These are phyloP conservation scores for Syritta pipiens DNA, from an alignment of 2,888 invertebrate species.

Conservation along the genomic window DNA sequence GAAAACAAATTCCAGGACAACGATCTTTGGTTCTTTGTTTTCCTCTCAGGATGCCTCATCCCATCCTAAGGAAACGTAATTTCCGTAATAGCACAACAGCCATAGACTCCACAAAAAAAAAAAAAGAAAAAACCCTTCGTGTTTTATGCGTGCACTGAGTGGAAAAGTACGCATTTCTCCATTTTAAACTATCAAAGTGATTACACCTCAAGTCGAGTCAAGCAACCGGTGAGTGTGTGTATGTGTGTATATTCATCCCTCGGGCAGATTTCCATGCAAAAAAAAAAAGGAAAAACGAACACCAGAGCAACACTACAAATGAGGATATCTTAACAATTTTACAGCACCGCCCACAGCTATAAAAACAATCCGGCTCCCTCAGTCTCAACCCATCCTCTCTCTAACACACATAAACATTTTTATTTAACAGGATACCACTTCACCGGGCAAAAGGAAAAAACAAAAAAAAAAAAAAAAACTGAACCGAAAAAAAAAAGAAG, in stretches of 20 bases:
- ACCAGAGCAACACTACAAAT: conserved; percentile 37
- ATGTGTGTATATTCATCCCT: not conserved
- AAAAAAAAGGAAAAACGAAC: conserved; percentile 1
- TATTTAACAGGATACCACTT: conserved; percentile 32
- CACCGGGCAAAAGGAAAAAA: not conserved
- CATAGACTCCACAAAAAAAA: conserved; percentile 51
- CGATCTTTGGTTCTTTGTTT: too few relatives aligned
- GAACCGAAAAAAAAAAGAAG: conserved; percentile 4
- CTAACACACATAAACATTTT: conserved; percentile 49
- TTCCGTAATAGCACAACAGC: conserved; percentile 43
- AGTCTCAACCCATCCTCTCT: conserved; percentile 12
- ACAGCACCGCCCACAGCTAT: conserved; percentile 48
- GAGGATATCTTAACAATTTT: conserved; percentile 36
- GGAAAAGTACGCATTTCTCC: conserved; percentile 31
- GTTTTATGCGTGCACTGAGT: conserved; percentile 40
- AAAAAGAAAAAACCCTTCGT: conserved; percentile 31
- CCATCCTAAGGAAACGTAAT: conserved; percentile 40
- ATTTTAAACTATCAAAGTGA: conserved; percentile 45
- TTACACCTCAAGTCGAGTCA: conserved; percentile 23
- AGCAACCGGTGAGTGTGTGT: conserved; percentile 11
- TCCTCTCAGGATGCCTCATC: not conserved
- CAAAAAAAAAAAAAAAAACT: not conserved
- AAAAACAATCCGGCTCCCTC: conserved; percentile 37
- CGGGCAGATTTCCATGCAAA: not conserved
- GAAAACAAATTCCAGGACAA: too few relatives aligned